Percentiles rank a stretch among this genome's conserved stretches.
Evolutionary conservation across 2,888 invertebrate genomes (phyloP).

Genomic region (Glyphotaelius pellucidus): DNA sequence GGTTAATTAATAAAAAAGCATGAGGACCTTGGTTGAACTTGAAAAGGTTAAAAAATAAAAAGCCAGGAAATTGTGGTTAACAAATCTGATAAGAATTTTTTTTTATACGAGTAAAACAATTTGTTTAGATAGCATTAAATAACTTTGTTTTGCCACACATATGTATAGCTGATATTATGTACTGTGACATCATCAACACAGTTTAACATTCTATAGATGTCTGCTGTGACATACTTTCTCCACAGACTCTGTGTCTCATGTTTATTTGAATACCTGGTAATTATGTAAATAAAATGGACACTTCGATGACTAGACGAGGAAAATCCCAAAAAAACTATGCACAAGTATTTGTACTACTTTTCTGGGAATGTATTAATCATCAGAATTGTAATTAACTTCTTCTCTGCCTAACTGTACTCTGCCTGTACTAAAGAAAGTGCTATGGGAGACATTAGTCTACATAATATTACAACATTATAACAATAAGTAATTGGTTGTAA

Average conservation of each 20-base stretch:
- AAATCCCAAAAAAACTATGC: conserved; percentile 17
- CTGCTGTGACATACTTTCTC: conserved; percentile 10
- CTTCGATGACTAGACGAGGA: conserved; percentile 2
- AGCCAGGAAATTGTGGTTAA: neutral
- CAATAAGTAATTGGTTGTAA: too few relatives aligned
- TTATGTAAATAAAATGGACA: neutral
- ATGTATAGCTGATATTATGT: neutral
- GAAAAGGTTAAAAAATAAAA: neutral
- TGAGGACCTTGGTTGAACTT: too few relatives aligned
- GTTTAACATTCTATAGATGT: conserved; percentile 15
- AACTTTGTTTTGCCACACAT: neutral
- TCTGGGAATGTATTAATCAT: neutral
- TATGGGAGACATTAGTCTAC: neutral
- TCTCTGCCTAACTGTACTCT: neutral
- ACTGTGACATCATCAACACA: conserved; percentile 3
- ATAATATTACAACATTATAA: too few relatives aligned
- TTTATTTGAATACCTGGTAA: neutral
- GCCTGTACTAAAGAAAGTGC: neutral
- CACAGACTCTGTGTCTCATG: conserved; percentile 18
- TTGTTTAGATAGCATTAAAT: neutral
- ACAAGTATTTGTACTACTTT: neutral
- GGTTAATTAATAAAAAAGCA: neutral
- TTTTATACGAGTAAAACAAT: too few relatives aligned
- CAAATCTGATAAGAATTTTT: neutral
- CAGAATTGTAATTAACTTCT: neutral